Percentiles rank a stretch among this genome's conserved stretches.
Conservation (phyloP, 2,888 invertebrate genomes). For the Lycocerus yunnanus region DNA sequence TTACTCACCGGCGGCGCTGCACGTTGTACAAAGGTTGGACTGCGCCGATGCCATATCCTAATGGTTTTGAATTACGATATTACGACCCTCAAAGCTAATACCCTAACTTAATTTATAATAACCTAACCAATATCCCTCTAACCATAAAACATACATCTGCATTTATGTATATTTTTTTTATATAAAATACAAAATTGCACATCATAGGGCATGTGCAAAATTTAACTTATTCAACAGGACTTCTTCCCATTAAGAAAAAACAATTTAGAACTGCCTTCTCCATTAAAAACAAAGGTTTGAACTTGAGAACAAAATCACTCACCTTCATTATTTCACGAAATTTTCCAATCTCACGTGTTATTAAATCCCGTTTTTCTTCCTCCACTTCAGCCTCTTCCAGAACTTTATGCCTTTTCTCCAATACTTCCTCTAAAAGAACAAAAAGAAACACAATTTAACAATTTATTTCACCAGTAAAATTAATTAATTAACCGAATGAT, state of each 20-base stretch:
- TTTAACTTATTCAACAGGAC: neutral
- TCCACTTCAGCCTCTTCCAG: conserved; percentile 89
- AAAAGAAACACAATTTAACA: neutral
- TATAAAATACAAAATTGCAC: neutral
- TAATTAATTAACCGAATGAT: no score
- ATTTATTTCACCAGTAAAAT: no score
- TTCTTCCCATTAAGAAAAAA: neutral
- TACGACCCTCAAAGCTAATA: conserved; percentile 53
- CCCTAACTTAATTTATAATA: conserved; percentile 34
- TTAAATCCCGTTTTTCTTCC: conserved; percentile 94
- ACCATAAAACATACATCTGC: neutral
- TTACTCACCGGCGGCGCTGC: conserved; percentile 58
- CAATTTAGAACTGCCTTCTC: neutral
- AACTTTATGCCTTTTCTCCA: conserved; percentile 67
- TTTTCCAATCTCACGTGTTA: conserved; percentile 95
- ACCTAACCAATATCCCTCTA: conserved; percentile 8
- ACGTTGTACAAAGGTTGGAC: conserved; percentile 56
- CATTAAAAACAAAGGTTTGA: neutral
- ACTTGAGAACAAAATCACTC: conserved; percentile 48
- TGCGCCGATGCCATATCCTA: conserved; percentile 58
- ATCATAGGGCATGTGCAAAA: neutral
- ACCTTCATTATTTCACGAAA: conserved; percentile 98
- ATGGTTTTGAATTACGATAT: conserved; percentile 58
- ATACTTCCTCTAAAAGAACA: conserved; percentile 65
- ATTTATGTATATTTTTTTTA: neutral